These are phyloP conservation scores for Macroglossus sobrinus DNA, from an alignment of 2,113 vertebrate species.

Conservation along the genomic window DNA sequence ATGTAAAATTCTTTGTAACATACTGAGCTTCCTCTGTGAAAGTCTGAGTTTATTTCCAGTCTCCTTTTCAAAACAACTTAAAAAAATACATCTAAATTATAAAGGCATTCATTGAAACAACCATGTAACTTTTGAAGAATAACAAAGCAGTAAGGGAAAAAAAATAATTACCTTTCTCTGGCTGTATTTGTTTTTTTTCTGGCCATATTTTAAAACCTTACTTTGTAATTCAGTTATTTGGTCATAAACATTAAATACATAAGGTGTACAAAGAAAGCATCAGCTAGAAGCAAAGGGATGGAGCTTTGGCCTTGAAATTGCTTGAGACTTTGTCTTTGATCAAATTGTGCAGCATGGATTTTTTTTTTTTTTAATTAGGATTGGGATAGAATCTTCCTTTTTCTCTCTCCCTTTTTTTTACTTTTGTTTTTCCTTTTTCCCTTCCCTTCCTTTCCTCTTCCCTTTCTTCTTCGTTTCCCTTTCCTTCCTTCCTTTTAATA, in stretches of 20 bases:
- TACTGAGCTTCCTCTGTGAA: not conserved
- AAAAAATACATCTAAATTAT: not conserved
- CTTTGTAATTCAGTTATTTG: not conserved
- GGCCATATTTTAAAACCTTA: not conserved
- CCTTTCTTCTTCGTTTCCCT: too few species aligned
- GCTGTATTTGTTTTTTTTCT: not conserved
- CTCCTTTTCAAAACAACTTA: not conserved
- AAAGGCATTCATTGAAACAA: not conserved
- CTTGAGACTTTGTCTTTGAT: not conserved
- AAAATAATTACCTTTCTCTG: not conserved
- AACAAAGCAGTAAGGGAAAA: not conserved
- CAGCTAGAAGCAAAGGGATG: not conserved
- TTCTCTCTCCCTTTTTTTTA: not conserved
- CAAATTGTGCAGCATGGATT: not conserved
- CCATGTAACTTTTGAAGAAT: not conserved
- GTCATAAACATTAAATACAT: not conserved
- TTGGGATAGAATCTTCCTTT: not conserved
- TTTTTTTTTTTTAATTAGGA: not conserved
- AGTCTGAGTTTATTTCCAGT: not conserved
- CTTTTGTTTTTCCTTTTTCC: not conserved
- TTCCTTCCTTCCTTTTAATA: not conserved
- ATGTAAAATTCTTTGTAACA: not conserved
- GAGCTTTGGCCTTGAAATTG: not conserved
- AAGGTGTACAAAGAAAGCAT: rapidly evolving
- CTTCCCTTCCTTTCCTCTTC: not conserved